phyloP scores from a whole-genome alignment of 1,140 invertebrate species.

The Catajapyx aquilonaris region DNA sequence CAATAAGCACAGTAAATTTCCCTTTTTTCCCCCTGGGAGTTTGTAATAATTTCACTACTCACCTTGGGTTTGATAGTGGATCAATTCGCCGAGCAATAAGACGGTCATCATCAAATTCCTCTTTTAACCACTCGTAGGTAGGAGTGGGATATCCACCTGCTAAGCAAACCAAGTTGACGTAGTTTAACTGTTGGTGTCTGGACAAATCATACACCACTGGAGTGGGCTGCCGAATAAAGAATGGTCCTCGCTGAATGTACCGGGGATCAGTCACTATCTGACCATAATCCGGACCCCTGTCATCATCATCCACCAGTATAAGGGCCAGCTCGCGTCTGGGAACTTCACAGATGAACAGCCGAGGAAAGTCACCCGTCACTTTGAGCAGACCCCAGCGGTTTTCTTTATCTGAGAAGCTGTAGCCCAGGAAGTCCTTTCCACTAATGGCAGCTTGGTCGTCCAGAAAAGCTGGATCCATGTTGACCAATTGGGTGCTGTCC shows the following conservation, averaged over 20 bases:
- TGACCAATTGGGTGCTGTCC: constrained; percentile 49
- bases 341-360: constrained; percentile 77
- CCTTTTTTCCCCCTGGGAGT: too few species aligned
- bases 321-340: constrained; percentile 38
- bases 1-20: too few species aligned
- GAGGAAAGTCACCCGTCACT: constrained; percentile 47
- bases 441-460: constrained; percentile 26
- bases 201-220: constrained; percentile 63
- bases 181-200: constrained; percentile 18
- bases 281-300: constrained; percentile 65
- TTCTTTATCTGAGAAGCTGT: constrained; percentile 40
- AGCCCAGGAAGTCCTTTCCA: constrained; percentile 33
- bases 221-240: constrained; percentile 64
- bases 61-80: constrained; percentile 47
- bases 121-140: constrained; percentile 77
- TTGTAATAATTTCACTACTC: too few species aligned
- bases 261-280: constrained; percentile 46
- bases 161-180: constrained; percentile 33
- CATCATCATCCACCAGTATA: constrained; percentile 33
- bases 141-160: constrained; percentile 77
- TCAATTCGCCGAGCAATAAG: constrained; percentile 48
- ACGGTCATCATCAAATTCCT: constrained; percentile 60
- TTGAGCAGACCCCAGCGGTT: constrained; percentile 66
- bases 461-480: constrained; percentile 64
- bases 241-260: constrained; percentile 64